phyloP scores from a whole-genome alignment of 2,888 invertebrate genomes.

The Prosopocoilus inquinatus region DNA sequence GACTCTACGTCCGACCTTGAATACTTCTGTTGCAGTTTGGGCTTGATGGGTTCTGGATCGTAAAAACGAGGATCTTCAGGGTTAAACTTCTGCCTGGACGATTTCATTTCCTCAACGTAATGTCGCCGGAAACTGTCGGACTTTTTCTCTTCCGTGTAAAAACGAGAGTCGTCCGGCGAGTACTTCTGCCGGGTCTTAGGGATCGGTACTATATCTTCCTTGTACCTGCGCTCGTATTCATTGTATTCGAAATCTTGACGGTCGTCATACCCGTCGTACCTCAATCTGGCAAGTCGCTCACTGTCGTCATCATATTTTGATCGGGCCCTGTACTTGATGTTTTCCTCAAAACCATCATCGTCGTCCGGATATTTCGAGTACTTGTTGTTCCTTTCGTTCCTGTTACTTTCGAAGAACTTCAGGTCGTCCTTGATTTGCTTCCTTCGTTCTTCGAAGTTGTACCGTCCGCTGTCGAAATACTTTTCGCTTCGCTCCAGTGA shows the following conservation, averaged over 20 bases:
- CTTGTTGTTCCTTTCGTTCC: constrained; percentile 8
- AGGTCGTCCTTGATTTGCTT: constrained; percentile 17
- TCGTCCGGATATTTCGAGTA: constrained; percentile 25
- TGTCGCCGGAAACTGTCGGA: constrained; percentile 5
- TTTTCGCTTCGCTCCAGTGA: constrained; percentile 28
- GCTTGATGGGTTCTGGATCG: constrained; percentile 20
- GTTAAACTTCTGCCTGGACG: constrained; percentile 20
- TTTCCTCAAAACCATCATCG: constrained; percentile 45
- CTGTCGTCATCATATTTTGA: constrained; percentile 15
- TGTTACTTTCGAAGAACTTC: constrained; percentile 14
- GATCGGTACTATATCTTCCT: constrained; percentile 32
- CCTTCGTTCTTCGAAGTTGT: constrained; percentile 28
- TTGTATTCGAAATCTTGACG: constrained; percentile 22
- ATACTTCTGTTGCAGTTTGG: constrained; percentile 22
- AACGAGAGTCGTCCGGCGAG: constrained; percentile 27
- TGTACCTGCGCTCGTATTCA: constrained; percentile 25
- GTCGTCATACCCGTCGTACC: constrained; percentile 9
- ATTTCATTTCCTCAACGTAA: constrained; percentile 16
- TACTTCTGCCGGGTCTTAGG: constrained; percentile 38
- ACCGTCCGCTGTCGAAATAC: constrained; percentile 13
- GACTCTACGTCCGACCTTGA: constrained; percentile 7
- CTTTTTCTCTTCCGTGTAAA: constrained; percentile 26
- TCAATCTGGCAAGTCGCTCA: background rate
- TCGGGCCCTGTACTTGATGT: constrained; percentile 31
- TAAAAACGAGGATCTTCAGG: constrained; percentile 35